Evolutionary conservation across 2,797 vertebrate species (phyloP).

Genomic region (Moxostoma hubbsi): DNA sequence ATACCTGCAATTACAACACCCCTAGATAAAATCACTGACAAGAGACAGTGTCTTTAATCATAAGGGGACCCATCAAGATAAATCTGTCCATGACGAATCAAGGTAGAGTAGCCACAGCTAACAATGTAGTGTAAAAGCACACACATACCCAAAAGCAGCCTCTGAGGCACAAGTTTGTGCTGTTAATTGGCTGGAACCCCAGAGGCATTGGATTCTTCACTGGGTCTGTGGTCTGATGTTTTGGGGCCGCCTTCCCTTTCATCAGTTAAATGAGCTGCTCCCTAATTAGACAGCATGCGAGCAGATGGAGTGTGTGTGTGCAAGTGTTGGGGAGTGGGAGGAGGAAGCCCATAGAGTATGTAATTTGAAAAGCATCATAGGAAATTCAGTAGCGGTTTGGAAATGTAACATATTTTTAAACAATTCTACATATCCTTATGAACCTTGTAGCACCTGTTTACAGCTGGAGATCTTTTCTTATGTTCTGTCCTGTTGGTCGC

Average conservation of each 20-base stretch:
- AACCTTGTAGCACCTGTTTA: neutral
- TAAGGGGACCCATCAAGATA: neutral
- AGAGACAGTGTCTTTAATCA: slow-evolving; percentile 24
- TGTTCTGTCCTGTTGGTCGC: slow-evolving; percentile 34
- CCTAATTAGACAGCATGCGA: slow-evolving; percentile 68
- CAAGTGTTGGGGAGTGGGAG: slow-evolving; percentile 30
- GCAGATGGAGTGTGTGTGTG: slow-evolving; percentile 65
- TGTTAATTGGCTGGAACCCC: slow-evolving; percentile 45
- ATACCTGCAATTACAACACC: neutral
- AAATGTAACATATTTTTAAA: slow-evolving; percentile 68
- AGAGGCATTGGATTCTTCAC: slow-evolving; percentile 40
- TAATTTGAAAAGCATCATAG: slow-evolving; percentile 74
- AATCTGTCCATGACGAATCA: slow-evolving; percentile 28
- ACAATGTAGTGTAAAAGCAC: slow-evolving; percentile 25
- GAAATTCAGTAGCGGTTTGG: slow-evolving; percentile 70
- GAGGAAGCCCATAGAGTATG: slow-evolving; percentile 68
- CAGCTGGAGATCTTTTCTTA: slow-evolving; percentile 6
- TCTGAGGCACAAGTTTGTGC: slow-evolving; percentile 43
- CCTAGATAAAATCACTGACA: neutral
- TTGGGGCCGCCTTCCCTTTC: slow-evolving; percentile 66
- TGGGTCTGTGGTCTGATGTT: slow-evolving; percentile 65
- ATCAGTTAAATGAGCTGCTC: slow-evolving; percentile 71
- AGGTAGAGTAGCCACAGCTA: slow-evolving; percentile 25
- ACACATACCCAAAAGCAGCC: slow-evolving; percentile 13
- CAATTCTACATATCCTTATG: neutral